Base-by-base conservation (phyloP, 1,140 invertebrate species). In the Diplogasteroides magnus region DNA sequence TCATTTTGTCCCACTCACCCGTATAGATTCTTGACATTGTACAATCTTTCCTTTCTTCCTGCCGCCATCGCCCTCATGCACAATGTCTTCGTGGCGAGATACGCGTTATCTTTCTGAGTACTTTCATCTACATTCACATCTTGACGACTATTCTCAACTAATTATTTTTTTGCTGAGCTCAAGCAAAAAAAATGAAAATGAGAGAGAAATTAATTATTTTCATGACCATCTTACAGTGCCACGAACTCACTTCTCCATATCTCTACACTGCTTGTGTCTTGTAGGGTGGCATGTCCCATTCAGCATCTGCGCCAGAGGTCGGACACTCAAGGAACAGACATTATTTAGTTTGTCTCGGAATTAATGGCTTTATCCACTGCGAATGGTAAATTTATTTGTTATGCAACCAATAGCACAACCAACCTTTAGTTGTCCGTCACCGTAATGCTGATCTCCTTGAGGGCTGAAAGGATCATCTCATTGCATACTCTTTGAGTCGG, bases 1-100 rank as follows among this genome's bases (percentile, higher is more conserved):
- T n/a, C 86, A 37, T 88, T 86, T 1, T 90, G 88, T 83, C 94
- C 90, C 64, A 87, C 86, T 55, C 88, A 86, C 1, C 89, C 91
- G 83, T 91, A 93, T 71, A 92, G 79, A 84, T 91, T 94, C 83
- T 96, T 93, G 2, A 86, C 77, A 84, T 93, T 84, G 78, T 90
- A 92, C 84, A 77, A 76, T 23, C 64, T 71, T 56, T 67, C 23
- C 1, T 56, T 56, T 19, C 74, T 61, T 25, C 85, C 81, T 78
- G 88, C 85, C 69, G 93, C 91, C 74, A 71, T 0, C n/a, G n/a
- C n/a, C n/a, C n/a, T n/a, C n/a, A n/a, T n/a, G n/a, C n/a, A n/a
- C n/a, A n/a, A n/a, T n/a, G 92, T 94, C 76, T 89, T 89, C 14
- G 85, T 87, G 26, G 85, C 85, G 14, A 94, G 73, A 28, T 66